Percentiles rank a stretch among this genome's conserved stretches.
These are phyloP conservation scores for Pelusios castaneus DNA, from an alignment of 2,113 vertebrate genomes.

Conservation along the genomic window DNA sequence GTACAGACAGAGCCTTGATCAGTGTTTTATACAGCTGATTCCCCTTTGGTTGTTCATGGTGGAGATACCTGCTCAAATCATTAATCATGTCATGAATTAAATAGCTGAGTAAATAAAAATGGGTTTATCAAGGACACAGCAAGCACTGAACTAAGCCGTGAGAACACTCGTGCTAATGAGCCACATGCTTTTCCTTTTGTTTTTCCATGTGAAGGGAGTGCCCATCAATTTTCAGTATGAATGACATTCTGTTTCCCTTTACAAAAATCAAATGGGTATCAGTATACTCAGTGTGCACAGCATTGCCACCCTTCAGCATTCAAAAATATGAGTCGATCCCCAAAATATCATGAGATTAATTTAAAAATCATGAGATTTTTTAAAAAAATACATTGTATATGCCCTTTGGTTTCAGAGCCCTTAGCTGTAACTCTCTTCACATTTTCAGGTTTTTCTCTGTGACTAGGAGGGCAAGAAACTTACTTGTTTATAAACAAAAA, in stretches of 20 bases:
- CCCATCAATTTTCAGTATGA: conserved; percentile 56
- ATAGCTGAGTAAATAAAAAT: conserved; percentile 62
- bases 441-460: background rate
- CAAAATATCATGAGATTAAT: background rate
- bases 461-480: background rate
- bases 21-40: conserved; percentile 3
- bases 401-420: background rate
- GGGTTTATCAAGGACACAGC: conserved; percentile 54
- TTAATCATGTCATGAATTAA: conserved; percentile 32
- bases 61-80: conserved; percentile 30
- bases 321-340: conserved; percentile 9
- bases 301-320: conserved; percentile 8
- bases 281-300: conserved; percentile 33
- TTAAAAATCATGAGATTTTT: background rate
- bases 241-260: conserved; percentile 46
- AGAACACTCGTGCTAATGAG: conserved; percentile 54
- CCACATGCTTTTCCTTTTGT: conserved; percentile 56
- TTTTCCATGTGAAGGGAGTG: conserved; percentile 60
- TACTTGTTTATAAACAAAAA: background rate
- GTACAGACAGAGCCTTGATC: background rate
- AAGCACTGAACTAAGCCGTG: background rate
- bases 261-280: background rate
- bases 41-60: background rate
- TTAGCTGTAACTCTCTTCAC: background rate
- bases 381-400: background rate